These are phyloP conservation scores for Pardosa pseudoannulata DNA, from an alignment of 2,888 invertebrate species.

Conservation along the genomic window DNA sequence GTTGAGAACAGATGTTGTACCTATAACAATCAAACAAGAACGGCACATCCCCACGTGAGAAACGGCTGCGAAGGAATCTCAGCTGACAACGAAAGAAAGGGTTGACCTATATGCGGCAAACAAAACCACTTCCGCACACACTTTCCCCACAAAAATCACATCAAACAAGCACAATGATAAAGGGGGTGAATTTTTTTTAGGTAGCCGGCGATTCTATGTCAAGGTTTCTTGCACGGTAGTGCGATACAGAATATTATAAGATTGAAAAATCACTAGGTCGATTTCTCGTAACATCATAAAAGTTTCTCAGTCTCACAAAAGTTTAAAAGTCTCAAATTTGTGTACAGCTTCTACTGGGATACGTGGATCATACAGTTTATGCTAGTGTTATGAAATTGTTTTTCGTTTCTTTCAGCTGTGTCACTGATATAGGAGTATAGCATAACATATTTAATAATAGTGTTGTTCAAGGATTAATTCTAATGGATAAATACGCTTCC, in stretches of 20 bases:
- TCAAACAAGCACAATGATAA: conserved; percentile 13
- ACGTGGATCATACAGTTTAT: too few relatives aligned
- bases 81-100: conserved; percentile 61
- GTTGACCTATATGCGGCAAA: conserved; percentile 55
- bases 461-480: too few relatives aligned
- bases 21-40: conserved; percentile 34
- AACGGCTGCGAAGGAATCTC: conserved; percentile 41
- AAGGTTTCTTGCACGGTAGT: conserved; percentile 49
- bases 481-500: too few relatives aligned
- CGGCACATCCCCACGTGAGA: conserved; percentile 13
- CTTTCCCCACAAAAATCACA: conserved; percentile 28
- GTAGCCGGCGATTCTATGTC: conserved; percentile 57
- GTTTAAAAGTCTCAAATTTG: too few relatives aligned
- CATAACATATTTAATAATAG: too few relatives aligned
- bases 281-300: too few relatives aligned
- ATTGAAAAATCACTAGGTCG: not conserved
- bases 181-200: not conserved
- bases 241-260: not conserved
- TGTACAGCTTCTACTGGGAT: too few relatives aligned
- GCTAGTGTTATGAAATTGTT: too few relatives aligned
- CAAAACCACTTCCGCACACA: conserved; percentile 45
- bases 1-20: conserved; percentile 51
- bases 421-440: too few relatives aligned
- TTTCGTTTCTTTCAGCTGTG: too few relatives aligned
- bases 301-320: too few relatives aligned